Percentiles rank a stretch among this genome's conserved stretches.
Conservation (phyloP, 2,113 vertebrate species). For the Seriola quinqueradiata region DNA sequence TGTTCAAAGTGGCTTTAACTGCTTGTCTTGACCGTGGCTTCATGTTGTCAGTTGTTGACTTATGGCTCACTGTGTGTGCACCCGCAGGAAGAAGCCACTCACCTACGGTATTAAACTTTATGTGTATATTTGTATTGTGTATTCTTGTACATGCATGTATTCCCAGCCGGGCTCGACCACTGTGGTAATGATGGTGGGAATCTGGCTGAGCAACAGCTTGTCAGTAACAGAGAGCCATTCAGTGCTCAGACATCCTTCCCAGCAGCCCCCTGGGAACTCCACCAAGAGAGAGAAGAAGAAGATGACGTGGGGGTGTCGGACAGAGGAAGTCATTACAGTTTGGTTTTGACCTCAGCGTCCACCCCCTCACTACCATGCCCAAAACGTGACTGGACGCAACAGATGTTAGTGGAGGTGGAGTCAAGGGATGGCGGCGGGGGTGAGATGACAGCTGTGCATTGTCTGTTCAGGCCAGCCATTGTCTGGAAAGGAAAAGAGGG, state of each 20-base stretch:
- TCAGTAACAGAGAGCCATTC: conserved; percentile 68
- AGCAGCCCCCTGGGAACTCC: conserved; percentile 46
- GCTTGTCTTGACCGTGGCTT: conserved; percentile 36
- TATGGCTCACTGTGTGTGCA: conserved; percentile 16
- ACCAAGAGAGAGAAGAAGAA: conserved; percentile 45
- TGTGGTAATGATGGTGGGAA: conserved; percentile 66
- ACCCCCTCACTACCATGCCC: conserved; percentile 51
- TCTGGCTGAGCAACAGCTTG: conserved; percentile 60
- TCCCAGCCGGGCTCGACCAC: conserved; percentile 1
- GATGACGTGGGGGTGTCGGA: background rate
- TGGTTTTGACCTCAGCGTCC: conserved; percentile 73
- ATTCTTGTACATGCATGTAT: background rate
- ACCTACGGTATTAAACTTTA: background rate
- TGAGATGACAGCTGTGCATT: conserved; percentile 75
- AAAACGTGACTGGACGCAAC: conserved; percentile 70
- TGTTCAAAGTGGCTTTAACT: conserved; percentile 28
- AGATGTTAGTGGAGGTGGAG: conserved; percentile 77
- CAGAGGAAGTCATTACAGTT: conserved; percentile 77
- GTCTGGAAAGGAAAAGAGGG: conserved; percentile 24
- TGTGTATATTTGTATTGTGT: conserved; percentile 7
- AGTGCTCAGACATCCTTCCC: conserved; percentile 64
- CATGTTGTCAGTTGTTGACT: conserved; percentile 1
- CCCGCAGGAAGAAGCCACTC: background rate
- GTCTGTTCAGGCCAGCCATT: conserved; percentile 64
- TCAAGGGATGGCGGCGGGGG: conserved; percentile 17